Conservation (phyloP, 2,113 vertebrate species). For the Maylandia zebra region DNA sequence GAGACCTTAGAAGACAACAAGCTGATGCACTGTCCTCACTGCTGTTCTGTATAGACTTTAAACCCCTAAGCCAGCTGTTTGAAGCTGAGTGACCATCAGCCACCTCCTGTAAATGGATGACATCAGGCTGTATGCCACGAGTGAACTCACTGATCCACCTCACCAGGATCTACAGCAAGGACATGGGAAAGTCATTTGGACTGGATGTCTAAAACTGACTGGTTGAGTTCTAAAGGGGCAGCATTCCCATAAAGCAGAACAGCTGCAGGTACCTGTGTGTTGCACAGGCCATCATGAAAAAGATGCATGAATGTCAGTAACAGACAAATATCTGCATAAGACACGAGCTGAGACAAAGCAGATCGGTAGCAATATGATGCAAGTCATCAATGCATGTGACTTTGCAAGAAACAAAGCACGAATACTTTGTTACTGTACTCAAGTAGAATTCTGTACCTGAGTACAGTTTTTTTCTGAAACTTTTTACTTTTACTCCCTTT, state of each 20-base stretch:
- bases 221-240: neutral
- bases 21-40: neutral
- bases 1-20: neutral
- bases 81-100: neutral
- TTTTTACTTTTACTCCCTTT: accelerated
- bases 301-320: neutral
- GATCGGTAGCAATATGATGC: accelerated
- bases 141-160: neutral
- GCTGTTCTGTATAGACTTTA: accelerated
- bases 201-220: accelerated
- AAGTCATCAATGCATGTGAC: neutral
- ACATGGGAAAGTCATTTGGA: accelerated
- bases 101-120: neutral
- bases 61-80: neutral
- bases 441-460: neutral
- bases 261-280: neutral
- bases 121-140: neutral
- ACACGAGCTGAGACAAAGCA: neutral
- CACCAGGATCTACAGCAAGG: neutral
- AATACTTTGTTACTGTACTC: neutral
- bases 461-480: neutral
- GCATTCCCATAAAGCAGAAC: neutral
- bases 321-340: neutral
- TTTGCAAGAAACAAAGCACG: neutral
- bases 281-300: neutral